Evolutionary conservation across 2,113 vertebrate genomes (phyloP).

Genomic region (Pelusios castaneus): DNA sequence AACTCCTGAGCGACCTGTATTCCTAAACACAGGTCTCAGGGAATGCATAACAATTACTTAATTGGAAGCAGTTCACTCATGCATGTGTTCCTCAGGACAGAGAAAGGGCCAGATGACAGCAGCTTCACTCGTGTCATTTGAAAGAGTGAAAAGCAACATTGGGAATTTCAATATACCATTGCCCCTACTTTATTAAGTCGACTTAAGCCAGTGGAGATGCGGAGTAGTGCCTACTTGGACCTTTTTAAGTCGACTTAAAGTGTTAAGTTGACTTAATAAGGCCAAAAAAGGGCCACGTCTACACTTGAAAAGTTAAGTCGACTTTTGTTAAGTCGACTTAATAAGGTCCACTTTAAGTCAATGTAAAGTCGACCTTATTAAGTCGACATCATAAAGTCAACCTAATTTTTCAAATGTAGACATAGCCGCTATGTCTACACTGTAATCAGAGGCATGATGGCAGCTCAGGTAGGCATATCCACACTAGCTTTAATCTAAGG

Average conservation of each 20-base stretch:
- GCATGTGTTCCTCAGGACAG: neutral
- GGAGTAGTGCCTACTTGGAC: too few relatives aligned
- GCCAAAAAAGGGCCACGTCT: too few relatives aligned
- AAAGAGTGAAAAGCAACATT: conserved; percentile 51
- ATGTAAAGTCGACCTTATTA: too few relatives aligned
- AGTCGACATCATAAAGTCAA: too few relatives aligned
- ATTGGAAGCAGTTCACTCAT: neutral
- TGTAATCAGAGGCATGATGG: neutral
- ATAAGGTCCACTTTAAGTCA: too few relatives aligned
- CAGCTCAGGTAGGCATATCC: neutral
- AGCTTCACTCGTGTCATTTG: conserved; percentile 51
- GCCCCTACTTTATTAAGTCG: conserved; percentile 60
- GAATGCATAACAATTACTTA: neutral
- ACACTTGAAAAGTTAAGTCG: too few relatives aligned
- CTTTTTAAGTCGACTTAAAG: too few relatives aligned
- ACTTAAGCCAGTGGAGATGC: too few relatives aligned
- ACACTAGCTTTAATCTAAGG: neutral
- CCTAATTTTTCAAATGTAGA: too few relatives aligned
- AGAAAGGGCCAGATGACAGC: neutral
- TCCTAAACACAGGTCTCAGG: neutral
- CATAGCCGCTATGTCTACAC: too few relatives aligned
- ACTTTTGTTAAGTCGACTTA: too few relatives aligned
- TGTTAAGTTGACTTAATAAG: too few relatives aligned
- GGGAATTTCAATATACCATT: neutral
- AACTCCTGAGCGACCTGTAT: neutral